phyloP scores from a whole-genome alignment of 2,797 vertebrate species.

The Argentina silus region DNA sequence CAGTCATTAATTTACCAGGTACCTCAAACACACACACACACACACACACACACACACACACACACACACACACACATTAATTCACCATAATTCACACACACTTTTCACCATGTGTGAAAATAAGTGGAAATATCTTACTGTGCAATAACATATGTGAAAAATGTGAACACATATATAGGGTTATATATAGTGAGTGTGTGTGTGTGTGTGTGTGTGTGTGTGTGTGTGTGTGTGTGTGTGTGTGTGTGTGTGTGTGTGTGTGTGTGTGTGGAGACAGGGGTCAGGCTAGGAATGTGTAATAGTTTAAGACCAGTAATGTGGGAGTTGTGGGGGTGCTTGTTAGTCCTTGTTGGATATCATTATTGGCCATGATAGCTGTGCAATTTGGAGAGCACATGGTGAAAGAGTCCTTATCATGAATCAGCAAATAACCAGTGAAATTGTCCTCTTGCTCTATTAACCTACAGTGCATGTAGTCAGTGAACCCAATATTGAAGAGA shows the following conservation, averaged over 20 bases:
- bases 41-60: background rate
- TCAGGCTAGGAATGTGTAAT: conserved; percentile 62
- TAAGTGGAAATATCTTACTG: conserved; percentile 27
- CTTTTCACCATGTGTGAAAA: conserved; percentile 55
- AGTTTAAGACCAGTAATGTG: conserved; percentile 68
- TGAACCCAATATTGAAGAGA: background rate
- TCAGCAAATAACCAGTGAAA: background rate
- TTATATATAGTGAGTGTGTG: too few relatives aligned
- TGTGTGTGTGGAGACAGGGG: conserved; percentile 63
- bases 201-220: too few relatives aligned
- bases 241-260: conserved; percentile 4
- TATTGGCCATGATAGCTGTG: conserved; percentile 52
- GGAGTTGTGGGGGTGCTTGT: conserved; percentile 35
- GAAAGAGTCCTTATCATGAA: background rate
- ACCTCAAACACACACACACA: conserved; percentile 29
- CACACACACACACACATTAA: conserved; percentile 20
- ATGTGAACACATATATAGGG: background rate
- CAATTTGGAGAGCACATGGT: background rate
- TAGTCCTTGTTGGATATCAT: conserved; percentile 33
- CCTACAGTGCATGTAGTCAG: too few relatives aligned
- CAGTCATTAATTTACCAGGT: conserved; percentile 69
- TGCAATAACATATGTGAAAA: background rate
- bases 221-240: background rate
- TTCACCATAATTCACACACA: conserved; percentile 54
- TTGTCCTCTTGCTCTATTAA: too few relatives aligned